Base-by-base conservation (phyloP, 1,140 invertebrate genomes). In the Sitodiplosis mosellana region DNA sequence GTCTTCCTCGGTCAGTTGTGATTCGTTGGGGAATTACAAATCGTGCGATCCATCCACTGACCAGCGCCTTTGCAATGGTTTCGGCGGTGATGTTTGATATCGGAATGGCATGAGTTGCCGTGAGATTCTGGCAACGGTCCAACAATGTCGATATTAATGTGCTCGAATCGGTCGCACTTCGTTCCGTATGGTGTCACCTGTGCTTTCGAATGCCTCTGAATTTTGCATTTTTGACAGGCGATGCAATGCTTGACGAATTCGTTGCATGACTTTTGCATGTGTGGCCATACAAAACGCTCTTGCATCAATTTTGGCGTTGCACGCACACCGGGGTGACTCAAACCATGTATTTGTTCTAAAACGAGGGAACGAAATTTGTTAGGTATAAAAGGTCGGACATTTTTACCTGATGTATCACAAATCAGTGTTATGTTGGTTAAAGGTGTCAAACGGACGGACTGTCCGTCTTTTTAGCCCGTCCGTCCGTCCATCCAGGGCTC, bases 61-160 rank as follows among this genome's bases (percentile, higher is more conserved):
- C 51, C 11, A 69, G 53, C 0, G 54, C 54, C 15, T 48, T 34
- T 1, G 53, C 53, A 8, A 59, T 51, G 8, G 50, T 53, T 38
- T 59, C 50, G 10, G 61, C 55, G 7, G 54, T 52, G 1, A 59
- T 63, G 38, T 70, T 57, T 10, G 37, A 7, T 0, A 68, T 46
- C 4, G 69, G 61, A 22, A 57, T 48, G 4, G 56, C 61, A 54
- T 71, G 61, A 0, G 37, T 48, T 58, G 12, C 55, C 62, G 8
- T 59, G 21, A 0, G 54, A 54, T 3, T 47, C 45, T 19, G 66
- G 64, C 2, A 74, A 44, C 0, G 63, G 69, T 0, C 67, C 64
- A 8, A 74, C 55, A 1, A 75, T 55, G 54, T 75, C 71, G 0
- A 73, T 50, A 52, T 74, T 65, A 0, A 73, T 52, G 47, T 69